Base-by-base conservation (phyloP, 1,140 invertebrate species). In the Pseudomyrmex gracilis region DNA sequence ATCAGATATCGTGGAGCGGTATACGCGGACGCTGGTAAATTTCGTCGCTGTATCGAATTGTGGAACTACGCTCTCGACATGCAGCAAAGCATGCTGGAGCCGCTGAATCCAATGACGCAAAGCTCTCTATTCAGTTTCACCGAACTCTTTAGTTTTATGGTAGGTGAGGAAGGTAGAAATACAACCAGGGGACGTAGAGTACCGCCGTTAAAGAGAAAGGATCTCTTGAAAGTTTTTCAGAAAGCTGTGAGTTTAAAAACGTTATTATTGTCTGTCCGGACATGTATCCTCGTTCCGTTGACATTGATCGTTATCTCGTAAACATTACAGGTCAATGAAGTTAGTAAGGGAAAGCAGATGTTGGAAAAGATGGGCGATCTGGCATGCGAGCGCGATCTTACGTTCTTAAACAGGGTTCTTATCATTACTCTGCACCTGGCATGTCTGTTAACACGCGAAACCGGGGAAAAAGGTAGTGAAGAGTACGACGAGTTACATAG, bases 41-140 rank as follows among this genome's bases (percentile, higher is more conserved):
- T 99, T 94, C 96, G 96, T 86, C 96, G 98, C 70, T 99, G 98
- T 93, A 97, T 99, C 82, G 96, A 97, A 90, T 95, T 99, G 47
- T 99, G 98, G 98, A 98, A 98, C 94, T 99, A 99, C 94, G 98
- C 98, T n/a, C 94, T 99, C 10, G 98, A 99, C 92, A 99, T 99
- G 97, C 98, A 99, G 94, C 98, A 98, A 92, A 96, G 96, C 82
- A 98, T 98, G 94, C 95, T 99, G 70, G 98, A 98, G 88, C 97
- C 98, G n/a, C 95, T 99, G 9, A 98, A 98, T 94, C 97, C 98
- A 4, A 98, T 99, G 96, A 99, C 98, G 13, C 98, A 99, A 93
- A 98, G 97, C 91, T 98, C 97, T 80, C 95, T 99, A 24, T 96
- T 98, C 90, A 98, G 98, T 86, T 99, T 99, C 93, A 98, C 98